Conservation (phyloP, 2,113 vertebrate species). For the Sander vitreus region DNA sequence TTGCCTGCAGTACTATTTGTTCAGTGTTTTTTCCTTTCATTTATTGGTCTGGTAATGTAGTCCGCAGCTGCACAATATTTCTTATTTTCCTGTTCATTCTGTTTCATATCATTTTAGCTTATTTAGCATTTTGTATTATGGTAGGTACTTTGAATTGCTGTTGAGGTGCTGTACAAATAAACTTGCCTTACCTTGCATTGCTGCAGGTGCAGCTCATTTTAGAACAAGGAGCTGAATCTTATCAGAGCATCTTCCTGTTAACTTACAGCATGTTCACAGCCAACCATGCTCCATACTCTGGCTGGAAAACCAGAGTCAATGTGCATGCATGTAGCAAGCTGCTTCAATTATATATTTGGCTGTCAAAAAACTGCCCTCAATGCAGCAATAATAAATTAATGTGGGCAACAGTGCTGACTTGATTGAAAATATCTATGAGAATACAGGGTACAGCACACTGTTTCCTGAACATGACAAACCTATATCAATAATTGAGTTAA, state of each 20-base stretch:
- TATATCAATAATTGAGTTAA: constrained; percentile 50
- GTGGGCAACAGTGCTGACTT: neutral
- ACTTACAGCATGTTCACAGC: neutral
- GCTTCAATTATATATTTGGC: neutral
- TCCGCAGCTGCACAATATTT: neutral
- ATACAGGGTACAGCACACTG: neutral
- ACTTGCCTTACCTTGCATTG: neutral
- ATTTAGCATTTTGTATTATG: neutral
- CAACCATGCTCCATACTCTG: neutral
- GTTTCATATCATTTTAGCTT: neutral
- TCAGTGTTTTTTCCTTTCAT: too few species aligned
- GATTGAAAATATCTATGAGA: neutral
- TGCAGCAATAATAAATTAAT: neutral
- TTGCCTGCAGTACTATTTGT: too few species aligned
- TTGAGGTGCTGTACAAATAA: neutral
- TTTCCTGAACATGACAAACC: constrained; percentile 7
- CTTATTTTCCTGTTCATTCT: neutral
- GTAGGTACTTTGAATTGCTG: neutral
- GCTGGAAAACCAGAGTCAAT: neutral
- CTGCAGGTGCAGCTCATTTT: neutral
- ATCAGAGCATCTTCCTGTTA: neutral
- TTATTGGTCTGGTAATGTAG: neutral
- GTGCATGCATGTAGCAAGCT: neutral
- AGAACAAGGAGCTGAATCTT: neutral
- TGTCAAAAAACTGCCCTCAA: neutral